Base-by-base conservation (phyloP, 2,888 invertebrate species). In the Phlogophora meticulosa region DNA sequence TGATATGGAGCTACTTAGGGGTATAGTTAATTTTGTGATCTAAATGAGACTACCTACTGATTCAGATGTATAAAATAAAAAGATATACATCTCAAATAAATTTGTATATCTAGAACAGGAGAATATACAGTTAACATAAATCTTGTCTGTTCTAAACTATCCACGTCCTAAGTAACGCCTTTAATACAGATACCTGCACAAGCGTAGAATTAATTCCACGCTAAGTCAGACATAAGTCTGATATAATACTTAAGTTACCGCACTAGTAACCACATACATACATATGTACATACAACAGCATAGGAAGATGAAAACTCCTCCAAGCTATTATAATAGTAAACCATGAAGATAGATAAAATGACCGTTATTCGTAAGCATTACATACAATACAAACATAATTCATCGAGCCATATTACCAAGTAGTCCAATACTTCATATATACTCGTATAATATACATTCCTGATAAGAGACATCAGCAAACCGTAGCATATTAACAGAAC, bases 321-420 rank as follows among this genome's bases (percentile, higher is more conserved):
- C 7, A 48, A 22, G 20, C 42, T 42, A 46, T 46, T 71, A 43
- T 17, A 51, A 38, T 61, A 43, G 67, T 22, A 17, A 49, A 43
- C 36, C 61, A 60, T 71, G 49, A 67, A 51, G 42, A 43, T 43
- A 67, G 28, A 67, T 60, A 49, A 28, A 59, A 17, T 59, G 13
- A 43, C 62, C 62, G 72, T 68, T 72, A 72, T 7, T 36, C 28
- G 40, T 61, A 71, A 42, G n/a, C n/a, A n/a, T n/a, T n/a, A n/a
- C n/a, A n/a, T n/a, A n/a, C n/a, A n/a, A n/a, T n/a, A n/a, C n/a
- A n/a, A n/a, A n/a, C n/a, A n/a, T n/a, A n/a, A n/a, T n/a, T n/a
- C n/a, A n/a, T n/a, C 28, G 28, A 67, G 49, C 15, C 11, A 60
- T 49, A 10, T 24, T 36, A 36, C 42, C n/a, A 10, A 42, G 2